Percentiles rank a stretch among this genome's conserved stretches.
These are phyloP conservation scores for Rugalucina vietnamica DNA, from an alignment of 2,888 invertebrate genomes.

Conservation along the genomic window DNA sequence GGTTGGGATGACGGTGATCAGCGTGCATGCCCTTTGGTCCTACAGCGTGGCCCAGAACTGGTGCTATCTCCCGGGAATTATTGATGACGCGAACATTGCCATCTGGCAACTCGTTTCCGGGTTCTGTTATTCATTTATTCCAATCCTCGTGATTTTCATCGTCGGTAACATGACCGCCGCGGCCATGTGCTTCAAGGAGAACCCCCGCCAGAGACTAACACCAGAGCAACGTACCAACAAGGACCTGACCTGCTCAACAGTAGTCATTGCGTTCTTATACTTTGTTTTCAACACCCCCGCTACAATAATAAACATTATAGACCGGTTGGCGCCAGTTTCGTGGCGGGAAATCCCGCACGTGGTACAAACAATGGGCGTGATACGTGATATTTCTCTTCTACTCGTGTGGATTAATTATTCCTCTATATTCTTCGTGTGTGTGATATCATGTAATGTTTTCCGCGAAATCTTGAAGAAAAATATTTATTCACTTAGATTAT, in stretches of 20 bases:
- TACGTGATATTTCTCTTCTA: not conserved
- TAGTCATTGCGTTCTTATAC: constrained; percentile 32
- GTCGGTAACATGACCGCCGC: not conserved
- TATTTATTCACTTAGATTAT: not conserved
- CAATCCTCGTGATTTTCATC: not conserved
- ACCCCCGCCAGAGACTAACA: not conserved
- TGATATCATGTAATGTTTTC: not conserved
- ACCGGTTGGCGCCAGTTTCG: not conserved
- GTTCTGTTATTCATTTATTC: not conserved
- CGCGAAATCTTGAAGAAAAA: not conserved
- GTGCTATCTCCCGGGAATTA: not conserved
- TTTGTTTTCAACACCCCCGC: constrained; percentile 61
- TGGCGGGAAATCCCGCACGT: not conserved
- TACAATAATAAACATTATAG: constrained; percentile 38
- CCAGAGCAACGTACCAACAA: not conserved
- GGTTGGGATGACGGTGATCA: constrained; percentile 70
- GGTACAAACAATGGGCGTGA: not conserved
- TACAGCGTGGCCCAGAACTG: constrained; percentile 67
- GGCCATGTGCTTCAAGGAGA: not conserved
- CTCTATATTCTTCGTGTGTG: not conserved
- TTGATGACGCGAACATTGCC: not conserved
- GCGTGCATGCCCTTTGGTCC: constrained; percentile 79
- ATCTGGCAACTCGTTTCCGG: not conserved
- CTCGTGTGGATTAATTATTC: not conserved
- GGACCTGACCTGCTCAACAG: not conserved